phyloP scores from a whole-genome alignment of 2,888 invertebrate genomes.

The Byasa hedistus region DNA sequence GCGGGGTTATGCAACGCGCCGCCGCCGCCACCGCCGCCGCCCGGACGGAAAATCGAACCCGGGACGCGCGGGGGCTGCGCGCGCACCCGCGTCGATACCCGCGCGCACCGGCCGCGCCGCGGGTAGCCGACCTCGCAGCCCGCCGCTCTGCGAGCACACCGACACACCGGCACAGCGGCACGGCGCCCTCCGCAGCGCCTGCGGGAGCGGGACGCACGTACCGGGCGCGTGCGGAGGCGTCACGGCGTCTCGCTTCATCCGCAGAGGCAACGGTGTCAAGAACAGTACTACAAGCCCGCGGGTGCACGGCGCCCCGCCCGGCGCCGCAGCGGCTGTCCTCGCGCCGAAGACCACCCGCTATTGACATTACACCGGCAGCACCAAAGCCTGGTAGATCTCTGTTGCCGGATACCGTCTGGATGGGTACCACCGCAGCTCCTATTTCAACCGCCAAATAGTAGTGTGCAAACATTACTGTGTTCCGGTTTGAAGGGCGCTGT shows the following conservation, averaged over 20 bases:
- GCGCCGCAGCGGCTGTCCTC: constrained; percentile 48
- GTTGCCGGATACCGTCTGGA: too few relatives aligned
- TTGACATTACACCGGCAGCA: constrained; percentile 61
- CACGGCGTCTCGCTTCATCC: constrained; percentile 37
- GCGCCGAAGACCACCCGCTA: constrained; percentile 48
- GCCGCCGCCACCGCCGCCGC: constrained; percentile 64
- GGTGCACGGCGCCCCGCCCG: constrained; percentile 40
- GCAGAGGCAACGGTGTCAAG: constrained; percentile 37
- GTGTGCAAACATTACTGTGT: too few relatives aligned
- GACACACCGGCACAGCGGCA: constrained; percentile 27
- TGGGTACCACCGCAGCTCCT: too few relatives aligned
- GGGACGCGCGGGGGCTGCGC: constrained; percentile 64
- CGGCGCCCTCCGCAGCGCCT: constrained; percentile 14
- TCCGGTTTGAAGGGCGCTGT: too few relatives aligned
- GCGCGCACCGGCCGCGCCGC: constrained; percentile 37
- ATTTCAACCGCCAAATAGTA: too few relatives aligned
- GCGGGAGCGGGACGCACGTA: constrained; percentile 13
- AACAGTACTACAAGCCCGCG: constrained; percentile 36
- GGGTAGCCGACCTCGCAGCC: constrained; percentile 44
- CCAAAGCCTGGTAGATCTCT: too few relatives aligned
- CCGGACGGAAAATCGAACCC: constrained; percentile 69
- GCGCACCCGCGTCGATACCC: constrained; percentile 67
- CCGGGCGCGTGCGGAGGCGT: constrained; percentile 12
- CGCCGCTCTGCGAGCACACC: constrained; percentile 41
- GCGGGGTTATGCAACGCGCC: constrained; percentile 77